Evolutionary conservation across 2,888 invertebrate species (phyloP).

Genomic region (Serripes groenlandicus): DNA sequence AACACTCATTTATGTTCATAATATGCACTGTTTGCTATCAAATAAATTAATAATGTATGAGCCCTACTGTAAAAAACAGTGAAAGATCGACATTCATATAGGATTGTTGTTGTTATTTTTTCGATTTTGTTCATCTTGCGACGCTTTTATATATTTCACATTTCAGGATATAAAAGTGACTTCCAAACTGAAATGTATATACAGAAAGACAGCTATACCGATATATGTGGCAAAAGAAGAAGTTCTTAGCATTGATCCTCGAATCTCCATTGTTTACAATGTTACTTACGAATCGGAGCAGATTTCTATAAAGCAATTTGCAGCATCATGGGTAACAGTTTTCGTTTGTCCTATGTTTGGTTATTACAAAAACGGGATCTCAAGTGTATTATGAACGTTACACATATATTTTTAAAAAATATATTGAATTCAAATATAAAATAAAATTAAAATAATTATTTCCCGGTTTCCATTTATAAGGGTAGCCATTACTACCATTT

Average conservation of each 20-base stretch:
- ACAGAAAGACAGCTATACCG: conserved; percentile 46
- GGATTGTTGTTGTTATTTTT: too few relatives aligned
- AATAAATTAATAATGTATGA: too few relatives aligned
- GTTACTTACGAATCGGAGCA: conserved; percentile 63
- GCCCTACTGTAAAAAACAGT: too few relatives aligned
- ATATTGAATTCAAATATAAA: not conserved
- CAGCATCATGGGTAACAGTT: not conserved
- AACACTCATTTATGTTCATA: too few relatives aligned
- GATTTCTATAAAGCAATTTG: conserved; percentile 17
- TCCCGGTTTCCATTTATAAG: too few relatives aligned
- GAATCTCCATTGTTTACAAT: conserved; percentile 65
- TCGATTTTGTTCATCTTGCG: too few relatives aligned
- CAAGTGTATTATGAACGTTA: not conserved
- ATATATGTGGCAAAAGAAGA: conserved; percentile 61
- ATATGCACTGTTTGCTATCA: too few relatives aligned
- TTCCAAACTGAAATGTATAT: conserved; percentile 54
- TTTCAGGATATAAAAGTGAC: conserved; percentile 4
- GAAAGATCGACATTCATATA: too few relatives aligned
- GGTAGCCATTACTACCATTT: too few relatives aligned
- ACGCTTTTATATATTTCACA: too few relatives aligned
- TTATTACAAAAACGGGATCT: too few relatives aligned
- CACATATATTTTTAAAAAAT: not conserved
- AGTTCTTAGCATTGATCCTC: conserved; percentile 62
- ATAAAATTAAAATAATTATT: not conserved
- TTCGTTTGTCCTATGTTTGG: not conserved